These are phyloP conservation scores for Myotis pilosus DNA, from an alignment of 2,797 vertebrate species.

Conservation along the genomic window DNA sequence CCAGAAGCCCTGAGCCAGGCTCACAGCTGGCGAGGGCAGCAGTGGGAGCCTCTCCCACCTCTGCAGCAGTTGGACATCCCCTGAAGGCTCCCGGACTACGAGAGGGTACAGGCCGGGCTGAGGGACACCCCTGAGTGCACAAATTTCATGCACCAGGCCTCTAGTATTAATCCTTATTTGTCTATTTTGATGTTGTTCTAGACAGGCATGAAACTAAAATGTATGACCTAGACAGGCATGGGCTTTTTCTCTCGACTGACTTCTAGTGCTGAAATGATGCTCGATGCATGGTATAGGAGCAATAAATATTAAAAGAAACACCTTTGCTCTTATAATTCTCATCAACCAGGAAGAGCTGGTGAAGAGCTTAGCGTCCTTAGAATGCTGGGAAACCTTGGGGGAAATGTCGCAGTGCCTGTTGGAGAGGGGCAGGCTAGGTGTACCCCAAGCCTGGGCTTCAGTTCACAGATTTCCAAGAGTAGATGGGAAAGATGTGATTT, in stretches of 20 bases:
- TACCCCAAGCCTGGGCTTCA: neutral
- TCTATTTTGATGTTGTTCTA: neutral
- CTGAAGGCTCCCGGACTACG: too few relatives aligned
- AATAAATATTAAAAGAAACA: neutral
- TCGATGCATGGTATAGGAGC: neutral
- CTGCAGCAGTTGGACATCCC: too few relatives aligned
- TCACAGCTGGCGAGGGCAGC: too few relatives aligned
- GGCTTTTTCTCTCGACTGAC: neutral
- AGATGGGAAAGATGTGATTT: neutral
- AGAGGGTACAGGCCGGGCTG: too few relatives aligned
- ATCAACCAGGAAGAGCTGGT: neutral
- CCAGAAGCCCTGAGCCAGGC: too few relatives aligned
- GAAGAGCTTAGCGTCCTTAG: neutral
- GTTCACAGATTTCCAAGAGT: neutral
- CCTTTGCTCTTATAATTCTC: neutral
- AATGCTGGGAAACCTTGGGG: neutral
- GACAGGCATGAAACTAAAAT: neutral
- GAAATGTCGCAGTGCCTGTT: neutral
- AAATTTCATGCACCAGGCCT: too few relatives aligned
- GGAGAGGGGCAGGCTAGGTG: neutral
- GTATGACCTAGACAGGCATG: neutral
- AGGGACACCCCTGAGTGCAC: too few relatives aligned
- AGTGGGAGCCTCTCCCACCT: too few relatives aligned
- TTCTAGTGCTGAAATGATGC: neutral
- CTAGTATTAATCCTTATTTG: neutral